Base-by-base conservation (phyloP, 1,140 invertebrate species). In the Zaprionus davidi region DNA sequence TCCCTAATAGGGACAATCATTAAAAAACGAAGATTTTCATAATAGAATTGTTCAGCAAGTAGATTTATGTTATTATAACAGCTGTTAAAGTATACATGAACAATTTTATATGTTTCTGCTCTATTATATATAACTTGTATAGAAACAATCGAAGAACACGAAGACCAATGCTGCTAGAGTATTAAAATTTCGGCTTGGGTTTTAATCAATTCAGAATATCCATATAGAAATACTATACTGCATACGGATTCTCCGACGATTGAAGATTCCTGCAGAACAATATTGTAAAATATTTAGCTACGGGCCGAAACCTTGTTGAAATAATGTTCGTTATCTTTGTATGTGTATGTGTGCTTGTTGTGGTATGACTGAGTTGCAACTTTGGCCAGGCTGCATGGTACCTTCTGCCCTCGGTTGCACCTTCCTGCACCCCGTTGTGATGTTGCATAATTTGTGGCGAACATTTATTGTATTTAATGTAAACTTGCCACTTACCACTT, bases 401-500 rank as follows among this genome's bases (percentile, higher is more conserved):
- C 46, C 17, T 15, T 81, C 55, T 62, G 15, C 20, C 22, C 15
- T 34, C 55, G 31, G 67, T 26, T n/a, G 62, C 38, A 57, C 34
- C 26, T 59, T 49, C 28, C 12, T 22, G 44, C 58, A 60, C 38
- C 55, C 73, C 71, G 66, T 85, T 71, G 34, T 73, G 75, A 77
- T 70, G 67, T 85, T 84, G 79, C 83, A 87, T 85, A 87, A 85
- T 82, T 87, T 82, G 83, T 87, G 83, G 76, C 72, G 69, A 79
- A 80, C 71, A 86, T 86, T 87, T 87, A 82, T 87, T 86, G 83
- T 86, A 82, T 79, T 86, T 86, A 86, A 86, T 87, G 77, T 87
- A 87, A 86, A 87, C 83, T 87, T 86, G 83, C 82, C 83, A 75
- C 71, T 73, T 67, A 53, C 64, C 82, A 81, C 82, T 84, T 84